Percentiles rank a stretch among this genome's conserved stretches.
phyloP scores from a whole-genome alignment of 2,888 invertebrate genomes.

The Polymixis flavicincta region DNA sequence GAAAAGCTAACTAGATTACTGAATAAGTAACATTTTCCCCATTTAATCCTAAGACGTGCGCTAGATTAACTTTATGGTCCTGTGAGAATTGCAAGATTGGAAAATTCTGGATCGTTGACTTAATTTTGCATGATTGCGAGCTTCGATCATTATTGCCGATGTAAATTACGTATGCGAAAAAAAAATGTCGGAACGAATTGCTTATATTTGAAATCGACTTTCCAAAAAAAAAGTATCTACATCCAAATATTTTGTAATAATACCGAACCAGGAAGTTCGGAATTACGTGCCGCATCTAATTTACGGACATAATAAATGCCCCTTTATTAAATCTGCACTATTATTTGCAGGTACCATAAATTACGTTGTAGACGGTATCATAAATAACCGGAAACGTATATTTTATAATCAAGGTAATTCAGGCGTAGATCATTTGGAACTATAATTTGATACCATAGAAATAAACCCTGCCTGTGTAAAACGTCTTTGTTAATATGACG shows the following conservation, averaged over 20 bases:
- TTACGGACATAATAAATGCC: slow-evolving; percentile 32
- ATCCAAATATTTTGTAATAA: slow-evolving; percentile 2
- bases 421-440: slow-evolving; percentile 30
- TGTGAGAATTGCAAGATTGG: slow-evolving; percentile 50
- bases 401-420: slow-evolving; percentile 53
- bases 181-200: slow-evolving; percentile 16
- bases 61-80: slow-evolving; percentile 54
- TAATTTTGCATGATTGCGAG: slow-evolving; percentile 49
- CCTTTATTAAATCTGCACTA: slow-evolving; percentile 46
- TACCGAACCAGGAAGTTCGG: slow-evolving; percentile 16
- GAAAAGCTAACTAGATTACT: slow-evolving; percentile 43
- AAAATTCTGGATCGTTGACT: slow-evolving; percentile 39
- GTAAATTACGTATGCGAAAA: slow-evolving; percentile 17
- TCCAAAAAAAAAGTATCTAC: background rate
- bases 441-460: slow-evolving; percentile 39
- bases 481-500: background rate
- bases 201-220: background rate
- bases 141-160: slow-evolving; percentile 44
- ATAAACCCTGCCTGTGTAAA: slow-evolving; percentile 10
- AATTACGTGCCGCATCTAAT: slow-evolving; percentile 24
- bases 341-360: slow-evolving; percentile 37
- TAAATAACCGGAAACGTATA: slow-evolving; percentile 48
- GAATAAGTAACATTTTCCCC: slow-evolving; percentile 31
- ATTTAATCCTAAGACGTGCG: slow-evolving; percentile 48
- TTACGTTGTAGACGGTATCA: slow-evolving; percentile 33